Percentiles rank a stretch among this genome's conserved stretches.
phyloP scores from a whole-genome alignment of 2,888 invertebrate genomes.

The Hermodice carunculata region DNA sequence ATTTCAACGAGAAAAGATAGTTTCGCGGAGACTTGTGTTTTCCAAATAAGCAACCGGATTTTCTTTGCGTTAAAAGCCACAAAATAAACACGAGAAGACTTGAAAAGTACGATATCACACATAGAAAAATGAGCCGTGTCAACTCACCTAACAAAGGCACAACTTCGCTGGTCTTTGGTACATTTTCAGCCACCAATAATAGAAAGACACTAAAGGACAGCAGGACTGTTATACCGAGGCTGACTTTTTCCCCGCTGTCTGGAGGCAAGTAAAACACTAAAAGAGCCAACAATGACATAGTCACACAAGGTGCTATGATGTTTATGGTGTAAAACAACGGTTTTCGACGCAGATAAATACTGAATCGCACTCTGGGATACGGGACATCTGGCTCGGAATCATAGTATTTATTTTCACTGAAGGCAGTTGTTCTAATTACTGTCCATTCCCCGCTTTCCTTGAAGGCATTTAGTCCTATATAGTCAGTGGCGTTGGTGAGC shows the following conservation, averaged over 20 bases:
- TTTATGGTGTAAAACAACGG: conserved; percentile 48
- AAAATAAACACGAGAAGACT: too few species aligned
- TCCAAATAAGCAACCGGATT: too few species aligned
- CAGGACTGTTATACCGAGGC: conserved; percentile 47
- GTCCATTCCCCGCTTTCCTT: conserved; percentile 50
- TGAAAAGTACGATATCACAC: too few species aligned
- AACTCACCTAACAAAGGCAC: conserved; percentile 44
- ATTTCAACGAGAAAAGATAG: too few species aligned
- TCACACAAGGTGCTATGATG: conserved; percentile 46
- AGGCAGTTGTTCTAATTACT: conserved; percentile 36
- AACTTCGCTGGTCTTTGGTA: conserved; percentile 47
- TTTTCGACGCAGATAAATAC: conserved; percentile 41
- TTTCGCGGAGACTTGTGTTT: too few species aligned
- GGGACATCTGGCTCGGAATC: conserved; percentile 39
- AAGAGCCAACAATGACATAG: conserved; percentile 43
- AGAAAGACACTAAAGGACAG: conserved; percentile 47
- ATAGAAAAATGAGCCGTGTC: too few species aligned
- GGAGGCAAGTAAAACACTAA: conserved; percentile 48
- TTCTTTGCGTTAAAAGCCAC: too few species aligned
- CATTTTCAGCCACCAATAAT: conserved; percentile 45
- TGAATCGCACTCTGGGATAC: conserved; percentile 43
- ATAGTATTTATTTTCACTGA: conserved; percentile 32
- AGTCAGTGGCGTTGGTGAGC: conserved; percentile 27
- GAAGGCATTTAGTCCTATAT: conserved; percentile 40
- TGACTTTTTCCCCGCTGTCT: conserved; percentile 43